These are phyloP conservation scores for Catostomus latipinnis DNA, from an alignment of 2,797 vertebrate species.

Conservation along the genomic window DNA sequence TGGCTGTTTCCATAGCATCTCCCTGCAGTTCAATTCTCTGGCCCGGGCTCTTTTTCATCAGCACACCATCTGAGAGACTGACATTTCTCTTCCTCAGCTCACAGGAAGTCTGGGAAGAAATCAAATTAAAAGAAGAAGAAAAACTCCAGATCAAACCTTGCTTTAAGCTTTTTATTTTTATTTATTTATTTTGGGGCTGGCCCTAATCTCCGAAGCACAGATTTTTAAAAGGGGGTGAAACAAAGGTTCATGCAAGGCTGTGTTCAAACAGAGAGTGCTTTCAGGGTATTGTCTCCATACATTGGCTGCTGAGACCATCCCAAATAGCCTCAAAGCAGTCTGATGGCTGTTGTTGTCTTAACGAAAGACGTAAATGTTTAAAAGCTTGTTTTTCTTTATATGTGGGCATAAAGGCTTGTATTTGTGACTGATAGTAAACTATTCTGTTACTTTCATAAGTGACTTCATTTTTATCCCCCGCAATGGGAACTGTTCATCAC, in stretches of 20 bases:
- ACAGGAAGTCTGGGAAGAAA: slow-evolving; percentile 86
- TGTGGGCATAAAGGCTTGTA: background rate
- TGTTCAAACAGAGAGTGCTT: slow-evolving; percentile 66
- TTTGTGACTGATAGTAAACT: background rate
- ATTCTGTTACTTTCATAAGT: background rate
- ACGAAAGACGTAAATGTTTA: slow-evolving; percentile 15
- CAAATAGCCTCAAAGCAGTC: slow-evolving; percentile 47
- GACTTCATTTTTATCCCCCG: background rate
- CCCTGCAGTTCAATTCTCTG: slow-evolving; percentile 81
- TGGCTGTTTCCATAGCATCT: slow-evolving; percentile 92
- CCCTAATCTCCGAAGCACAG: slow-evolving; percentile 76
- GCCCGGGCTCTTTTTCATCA: slow-evolving; percentile 81
- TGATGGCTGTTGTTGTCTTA: slow-evolving; percentile 6
- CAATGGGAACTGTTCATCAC: background rate
- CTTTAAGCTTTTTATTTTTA: slow-evolving; percentile 86
- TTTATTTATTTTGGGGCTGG: slow-evolving; percentile 65
- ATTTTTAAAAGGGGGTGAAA: slow-evolving; percentile 79
- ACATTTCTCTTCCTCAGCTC: slow-evolving; percentile 85
- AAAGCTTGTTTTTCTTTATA: background rate
- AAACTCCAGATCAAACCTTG: slow-evolving; percentile 71
- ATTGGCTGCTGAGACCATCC: slow-evolving; percentile 59
- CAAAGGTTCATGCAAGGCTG: slow-evolving; percentile 67
- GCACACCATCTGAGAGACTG: slow-evolving; percentile 88
- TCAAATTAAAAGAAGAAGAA: slow-evolving; percentile 77
- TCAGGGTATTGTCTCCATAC: slow-evolving; percentile 55